Percentiles rank a stretch among this genome's conserved stretches.
phyloP scores from a whole-genome alignment of 2,113 vertebrate species.

The Seriola aureovittata region DNA sequence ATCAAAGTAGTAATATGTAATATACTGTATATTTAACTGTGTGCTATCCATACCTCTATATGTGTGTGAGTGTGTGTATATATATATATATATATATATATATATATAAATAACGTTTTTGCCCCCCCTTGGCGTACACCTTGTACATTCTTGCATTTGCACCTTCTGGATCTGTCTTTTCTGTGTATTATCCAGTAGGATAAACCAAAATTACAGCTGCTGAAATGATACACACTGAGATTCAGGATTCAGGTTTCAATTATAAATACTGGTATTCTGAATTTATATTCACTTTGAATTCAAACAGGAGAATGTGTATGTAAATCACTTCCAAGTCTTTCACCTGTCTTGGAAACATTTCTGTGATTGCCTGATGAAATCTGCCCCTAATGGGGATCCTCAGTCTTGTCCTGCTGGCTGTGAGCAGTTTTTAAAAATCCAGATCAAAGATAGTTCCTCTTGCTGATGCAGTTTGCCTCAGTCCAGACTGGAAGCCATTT shows the following conservation, averaged over 20 bases:
- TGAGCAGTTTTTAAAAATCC: constrained; percentile 17
- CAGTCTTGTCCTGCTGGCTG: background rate
- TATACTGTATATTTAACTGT: no score
- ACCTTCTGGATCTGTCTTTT: background rate
- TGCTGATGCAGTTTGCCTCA: constrained; percentile 17
- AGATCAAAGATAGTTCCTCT: constrained; percentile 20
- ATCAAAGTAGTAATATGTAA: no score
- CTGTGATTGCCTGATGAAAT: background rate
- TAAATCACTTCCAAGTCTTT: background rate
- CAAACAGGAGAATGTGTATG: background rate
- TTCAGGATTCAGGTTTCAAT: no score
- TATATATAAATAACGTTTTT: no score
- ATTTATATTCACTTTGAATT: background rate
- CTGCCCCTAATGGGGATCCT: background rate
- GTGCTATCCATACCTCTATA: no score
- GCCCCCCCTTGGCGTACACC: no score
- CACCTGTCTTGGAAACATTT: background rate
- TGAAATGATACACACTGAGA: no score
- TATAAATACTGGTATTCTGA: background rate
- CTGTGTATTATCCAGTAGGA: background rate
- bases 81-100: no score
- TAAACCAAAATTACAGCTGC: no score
- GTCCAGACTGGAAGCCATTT: constrained; percentile 14
- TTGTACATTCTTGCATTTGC: background rate
- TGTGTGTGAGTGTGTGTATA: no score